A percentile compares a stretch with the other conserved stretches of the same genome.
These are phyloP conservation scores for Psammodynastes pulverulentus DNA, from an alignment of 2,113 vertebrate genomes.

Conservation along the genomic window DNA sequence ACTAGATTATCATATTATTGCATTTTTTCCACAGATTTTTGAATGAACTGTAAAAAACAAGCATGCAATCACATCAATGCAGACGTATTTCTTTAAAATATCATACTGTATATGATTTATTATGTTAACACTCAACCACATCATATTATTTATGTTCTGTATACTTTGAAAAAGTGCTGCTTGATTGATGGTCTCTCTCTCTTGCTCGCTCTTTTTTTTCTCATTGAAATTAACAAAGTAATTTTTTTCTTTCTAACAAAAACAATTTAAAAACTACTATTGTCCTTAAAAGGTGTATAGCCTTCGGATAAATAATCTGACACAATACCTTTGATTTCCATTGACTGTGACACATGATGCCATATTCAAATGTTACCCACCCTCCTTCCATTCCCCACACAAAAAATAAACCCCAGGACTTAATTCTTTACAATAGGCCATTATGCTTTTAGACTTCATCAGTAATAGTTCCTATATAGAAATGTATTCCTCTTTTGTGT, in stretches of 20 bases:
- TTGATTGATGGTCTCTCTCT: slow-evolving; percentile 75
- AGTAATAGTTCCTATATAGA: slow-evolving; percentile 61
- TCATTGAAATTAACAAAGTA: slow-evolving; percentile 74
- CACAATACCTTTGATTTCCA: slow-evolving; percentile 73
- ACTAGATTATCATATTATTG: slow-evolving; percentile 85
- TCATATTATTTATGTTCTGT: slow-evolving; percentile 82
- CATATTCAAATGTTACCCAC: slow-evolving; percentile 68
- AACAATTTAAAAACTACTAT: slow-evolving; percentile 71
- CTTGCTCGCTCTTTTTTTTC: slow-evolving; percentile 53
- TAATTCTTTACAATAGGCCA: slow-evolving; percentile 67
- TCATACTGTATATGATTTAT: slow-evolving; percentile 86
- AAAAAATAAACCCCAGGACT: slow-evolving; percentile 73
- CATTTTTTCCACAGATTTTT: slow-evolving; percentile 81
- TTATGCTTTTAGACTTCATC: slow-evolving; percentile 72
- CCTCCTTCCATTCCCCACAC: slow-evolving; percentile 60
- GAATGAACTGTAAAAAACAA: slow-evolving; percentile 79
- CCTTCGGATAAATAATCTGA: slow-evolving; percentile 77
- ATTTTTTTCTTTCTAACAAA: slow-evolving; percentile 62
- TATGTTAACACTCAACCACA: slow-evolving; percentile 85
- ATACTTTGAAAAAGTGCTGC: slow-evolving; percentile 80
- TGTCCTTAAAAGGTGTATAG: slow-evolving; percentile 72
- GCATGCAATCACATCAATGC: slow-evolving; percentile 86
- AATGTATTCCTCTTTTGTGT: slow-evolving; percentile 49
- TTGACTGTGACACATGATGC: slow-evolving; percentile 69
- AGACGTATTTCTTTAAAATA: slow-evolving; percentile 84